Conservation (phyloP, 2,888 invertebrate species). For the Ariolimax columbianus region DNA sequence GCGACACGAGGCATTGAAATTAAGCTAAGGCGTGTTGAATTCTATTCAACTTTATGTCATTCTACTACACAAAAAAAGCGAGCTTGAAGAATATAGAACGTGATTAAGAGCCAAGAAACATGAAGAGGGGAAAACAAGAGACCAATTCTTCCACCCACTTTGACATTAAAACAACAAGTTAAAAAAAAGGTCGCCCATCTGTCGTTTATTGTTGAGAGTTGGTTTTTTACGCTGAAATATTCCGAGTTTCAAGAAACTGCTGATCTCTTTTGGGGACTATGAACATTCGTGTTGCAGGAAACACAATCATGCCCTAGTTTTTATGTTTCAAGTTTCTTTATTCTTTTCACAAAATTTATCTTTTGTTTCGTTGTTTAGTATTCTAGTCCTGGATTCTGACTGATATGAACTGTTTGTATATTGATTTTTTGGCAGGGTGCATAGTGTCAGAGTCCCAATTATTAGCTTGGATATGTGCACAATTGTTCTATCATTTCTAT, state of each 20-base stretch:
- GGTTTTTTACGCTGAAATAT: background rate
- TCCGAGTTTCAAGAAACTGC: background rate
- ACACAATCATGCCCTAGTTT: background rate
- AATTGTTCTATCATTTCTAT: background rate
- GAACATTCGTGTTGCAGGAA: background rate
- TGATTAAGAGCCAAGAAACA: background rate
- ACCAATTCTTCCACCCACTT: background rate
- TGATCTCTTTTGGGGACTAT: background rate
- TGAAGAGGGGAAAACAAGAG: background rate
- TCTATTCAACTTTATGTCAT: background rate
- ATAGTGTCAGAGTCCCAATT: background rate
- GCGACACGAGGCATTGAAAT: background rate
- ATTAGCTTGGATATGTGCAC: background rate
- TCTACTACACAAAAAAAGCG: background rate
- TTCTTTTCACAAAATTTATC: background rate
- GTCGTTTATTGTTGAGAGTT: background rate
- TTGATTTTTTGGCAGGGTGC: background rate
- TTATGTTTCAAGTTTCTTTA: background rate
- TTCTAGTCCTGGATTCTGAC: background rate
- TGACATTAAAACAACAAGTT: background rate
- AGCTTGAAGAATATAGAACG: background rate
- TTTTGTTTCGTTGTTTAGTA: background rate
- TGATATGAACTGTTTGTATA: background rate
- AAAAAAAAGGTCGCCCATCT: background rate
- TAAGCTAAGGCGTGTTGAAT: background rate